phyloP scores from a whole-genome alignment of 2,888 invertebrate species.

The Platycnemis pennipes region DNA sequence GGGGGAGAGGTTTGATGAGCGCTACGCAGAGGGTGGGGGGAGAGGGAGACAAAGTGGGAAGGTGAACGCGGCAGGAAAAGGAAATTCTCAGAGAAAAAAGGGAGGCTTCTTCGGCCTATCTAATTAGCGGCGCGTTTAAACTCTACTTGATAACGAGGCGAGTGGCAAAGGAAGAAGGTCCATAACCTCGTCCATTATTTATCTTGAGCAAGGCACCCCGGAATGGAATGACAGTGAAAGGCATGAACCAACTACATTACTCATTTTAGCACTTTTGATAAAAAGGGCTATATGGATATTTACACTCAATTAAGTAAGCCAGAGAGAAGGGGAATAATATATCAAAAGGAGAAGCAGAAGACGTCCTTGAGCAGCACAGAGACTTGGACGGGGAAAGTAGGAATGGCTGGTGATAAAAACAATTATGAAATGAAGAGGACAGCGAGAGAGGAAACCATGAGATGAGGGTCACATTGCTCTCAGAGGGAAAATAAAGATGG shows the following conservation, averaged over 20 bases:
- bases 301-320: not conserved
- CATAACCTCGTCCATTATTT: not conserved
- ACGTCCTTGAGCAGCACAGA: not conserved
- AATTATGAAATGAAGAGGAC: too few species aligned
- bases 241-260: not conserved
- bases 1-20: not conserved
- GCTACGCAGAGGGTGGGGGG: not conserved
- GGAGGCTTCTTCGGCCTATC: not conserved
- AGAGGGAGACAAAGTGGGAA: slow-evolving; percentile 18
- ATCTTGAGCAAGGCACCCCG: not conserved
- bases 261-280: not conserved
- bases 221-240: not conserved
- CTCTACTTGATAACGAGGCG: not conserved
- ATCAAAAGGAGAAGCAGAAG: not conserved
- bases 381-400: too few species aligned
- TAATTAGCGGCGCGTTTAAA: slow-evolving; percentile 54
- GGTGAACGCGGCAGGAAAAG: not conserved
- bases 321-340: not conserved
- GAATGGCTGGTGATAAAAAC: too few species aligned
- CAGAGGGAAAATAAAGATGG: too few species aligned
- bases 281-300: not conserved
- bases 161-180: not conserved
- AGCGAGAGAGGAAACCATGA: too few species aligned
- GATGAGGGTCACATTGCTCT: too few species aligned
- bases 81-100: not conserved